A percentile compares a stretch with the other conserved stretches of the same genome.
phyloP scores from a whole-genome alignment of 2,797 vertebrate species.

The Microctenopoma stevenorrisi region DNA sequence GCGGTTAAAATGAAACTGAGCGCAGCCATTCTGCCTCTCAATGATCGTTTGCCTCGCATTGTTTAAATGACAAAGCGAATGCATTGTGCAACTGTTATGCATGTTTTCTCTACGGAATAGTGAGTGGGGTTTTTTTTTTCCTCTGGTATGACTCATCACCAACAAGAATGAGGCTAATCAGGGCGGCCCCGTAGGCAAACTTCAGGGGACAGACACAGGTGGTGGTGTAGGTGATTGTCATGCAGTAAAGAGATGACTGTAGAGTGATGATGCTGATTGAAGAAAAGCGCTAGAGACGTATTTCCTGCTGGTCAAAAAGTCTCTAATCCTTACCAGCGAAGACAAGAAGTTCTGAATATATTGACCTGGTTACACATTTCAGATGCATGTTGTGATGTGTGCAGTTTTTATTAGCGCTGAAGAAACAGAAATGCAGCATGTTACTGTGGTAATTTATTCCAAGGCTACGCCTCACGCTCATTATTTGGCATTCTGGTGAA shows the following conservation, averaged over 20 bases:
- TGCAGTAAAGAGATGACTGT: constrained; percentile 28
- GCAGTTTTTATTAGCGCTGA: constrained; percentile 4
- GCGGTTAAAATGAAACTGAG: constrained; percentile 34
- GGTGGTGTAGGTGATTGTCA: constrained; percentile 46
- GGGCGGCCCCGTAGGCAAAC: constrained; percentile 42
- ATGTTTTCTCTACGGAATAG: constrained; percentile 50
- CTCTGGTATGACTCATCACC: constrained; percentile 60
- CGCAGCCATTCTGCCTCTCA: constrained; percentile 15
- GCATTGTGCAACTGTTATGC: constrained; percentile 20
- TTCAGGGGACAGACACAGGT: constrained; percentile 51
- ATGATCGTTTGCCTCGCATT: constrained; percentile 18
- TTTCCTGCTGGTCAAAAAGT: constrained; percentile 35
- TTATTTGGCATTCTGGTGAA: constrained; percentile 51
- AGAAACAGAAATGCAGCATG: constrained; percentile 2
- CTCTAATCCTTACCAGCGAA: constrained; percentile 29
- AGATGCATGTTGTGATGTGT: constrained; percentile 6
- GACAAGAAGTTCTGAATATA: constrained; percentile 36
- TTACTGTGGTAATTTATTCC: constrained; percentile 32
- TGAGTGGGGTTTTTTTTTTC: constrained; percentile 43
- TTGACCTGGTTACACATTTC: constrained; percentile 45
- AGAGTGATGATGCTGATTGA: constrained; percentile 27
- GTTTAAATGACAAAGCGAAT: constrained; percentile 32
- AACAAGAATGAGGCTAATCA: constrained; percentile 53
- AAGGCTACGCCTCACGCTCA: constrained; percentile 27
- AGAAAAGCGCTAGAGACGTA: constrained; percentile 13